Evolutionary conservation across 2,113 vertebrate genomes (phyloP), one percentile per base, ranked within the genome.

Genomic region (Oxyura jamaicensis): DNA sequence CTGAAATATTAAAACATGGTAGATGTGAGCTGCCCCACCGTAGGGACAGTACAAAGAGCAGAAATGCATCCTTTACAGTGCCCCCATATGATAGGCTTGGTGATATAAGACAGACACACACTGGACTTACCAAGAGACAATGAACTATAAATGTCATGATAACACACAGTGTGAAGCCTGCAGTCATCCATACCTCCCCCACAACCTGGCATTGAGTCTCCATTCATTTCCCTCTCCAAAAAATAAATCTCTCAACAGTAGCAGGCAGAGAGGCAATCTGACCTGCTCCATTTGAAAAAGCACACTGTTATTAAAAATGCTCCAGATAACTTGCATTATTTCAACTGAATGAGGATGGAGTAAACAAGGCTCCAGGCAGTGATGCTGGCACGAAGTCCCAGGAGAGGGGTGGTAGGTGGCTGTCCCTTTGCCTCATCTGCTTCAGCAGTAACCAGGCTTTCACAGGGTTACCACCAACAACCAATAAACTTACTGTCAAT

Each of bases 381-480:
- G 66, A 13, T 68, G 23, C 9, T 69, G 44, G 6, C 19, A 80
- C 33, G 14, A 28, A 60, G 6, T 42, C 35, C 25, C 35, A 15
- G 16, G 25, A 77, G 15, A 55, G 26, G 3, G 1, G 5, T 10
- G 11, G 8, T 56, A n/a, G 6, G 39, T 62, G 10, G 17, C 41
- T 48, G 23, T 25, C 11, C 9, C 17, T 75, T 74, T 67, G 28
- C 13, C 2, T 20, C 22, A 68, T 13, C 4, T 53, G 10, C 36
- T 87, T 17, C 17, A 84, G 17, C 29, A 44, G 66, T 10, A 25
- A 58, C 7, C 35, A 66, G 36, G 35, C 9, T 87, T 84, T 7
- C 13, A 39, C 0, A 0, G 17, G 8, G 33, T 62, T 18, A 4
- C 13, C 11, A 14, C 2, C 67, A 28, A 36, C 15, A 35, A 11